A percentile compares a stretch with the other conserved stretches of the same genome.
Conservation (phyloP, 2,888 invertebrate species). For the Agapostemon virescens region DNA sequence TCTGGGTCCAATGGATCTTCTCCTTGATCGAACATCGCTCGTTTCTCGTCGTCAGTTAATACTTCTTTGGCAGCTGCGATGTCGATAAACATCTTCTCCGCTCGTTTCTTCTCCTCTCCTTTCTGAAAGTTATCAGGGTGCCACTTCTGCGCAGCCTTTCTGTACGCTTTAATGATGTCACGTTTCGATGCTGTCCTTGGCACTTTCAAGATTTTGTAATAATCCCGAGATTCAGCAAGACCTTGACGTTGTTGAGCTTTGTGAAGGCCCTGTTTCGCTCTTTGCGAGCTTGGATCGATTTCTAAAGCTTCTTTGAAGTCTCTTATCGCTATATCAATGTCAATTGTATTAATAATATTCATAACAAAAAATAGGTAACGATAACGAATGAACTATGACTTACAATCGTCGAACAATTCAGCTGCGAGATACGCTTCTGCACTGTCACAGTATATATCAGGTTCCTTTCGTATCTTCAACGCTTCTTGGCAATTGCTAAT, state of each 20-base stretch:
- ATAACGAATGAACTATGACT: slow-evolving; percentile 34
- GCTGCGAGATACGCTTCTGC: slow-evolving; percentile 94
- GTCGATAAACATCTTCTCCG: slow-evolving; percentile 98
- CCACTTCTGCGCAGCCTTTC: slow-evolving; percentile 98
- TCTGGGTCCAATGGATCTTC: slow-evolving; percentile 99
- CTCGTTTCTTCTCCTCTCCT: slow-evolving; percentile 94
- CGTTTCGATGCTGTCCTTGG: slow-evolving; percentile 94
- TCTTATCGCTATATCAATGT: slow-evolving; percentile 85
- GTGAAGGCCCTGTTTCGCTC: slow-evolving; percentile 94
- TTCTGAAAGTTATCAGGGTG: slow-evolving; percentile 97
- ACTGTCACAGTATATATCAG: slow-evolving; percentile 91
- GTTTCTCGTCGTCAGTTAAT: slow-evolving; percentile 93
- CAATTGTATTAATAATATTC: neutral
- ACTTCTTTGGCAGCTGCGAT: slow-evolving; percentile 99
- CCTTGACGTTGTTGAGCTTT: slow-evolving; percentile 95
- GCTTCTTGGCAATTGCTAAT: slow-evolving; percentile 90
- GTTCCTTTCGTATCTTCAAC: slow-evolving; percentile 87
- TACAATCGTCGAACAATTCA: slow-evolving; percentile 95
- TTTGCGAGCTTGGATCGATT: slow-evolving; percentile 88
- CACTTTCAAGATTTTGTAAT: slow-evolving; percentile 98
- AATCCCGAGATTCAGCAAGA: slow-evolving; percentile 95
- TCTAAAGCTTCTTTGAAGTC: slow-evolving; percentile 93
- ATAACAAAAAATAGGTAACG: neutral
- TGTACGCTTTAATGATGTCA: slow-evolving; percentile 97
- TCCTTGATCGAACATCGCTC: slow-evolving; percentile 96